A percentile compares a stretch with the other conserved stretches of the same genome.
phyloP scores from a whole-genome alignment of 2,888 invertebrate species.

The Caenorhabditis sp. region DNA sequence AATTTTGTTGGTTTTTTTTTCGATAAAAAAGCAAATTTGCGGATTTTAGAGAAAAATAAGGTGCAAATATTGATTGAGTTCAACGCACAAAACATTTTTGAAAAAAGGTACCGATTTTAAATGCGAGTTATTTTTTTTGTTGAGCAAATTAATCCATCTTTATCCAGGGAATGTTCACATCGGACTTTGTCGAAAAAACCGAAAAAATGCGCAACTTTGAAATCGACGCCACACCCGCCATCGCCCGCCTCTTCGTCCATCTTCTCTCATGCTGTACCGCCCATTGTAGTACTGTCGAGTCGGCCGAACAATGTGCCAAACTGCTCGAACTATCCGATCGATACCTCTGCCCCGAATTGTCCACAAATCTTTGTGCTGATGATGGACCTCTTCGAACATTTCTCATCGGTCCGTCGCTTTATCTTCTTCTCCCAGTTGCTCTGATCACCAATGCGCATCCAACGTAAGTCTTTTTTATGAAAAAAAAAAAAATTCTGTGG shows the following conservation, averaged over 20 bases:
- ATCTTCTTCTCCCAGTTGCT: conserved; percentile 51
- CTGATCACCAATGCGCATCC: conserved; percentile 39
- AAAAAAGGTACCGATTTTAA: neutral
- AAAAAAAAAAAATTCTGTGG: too few species aligned
- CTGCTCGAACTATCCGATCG: conserved; percentile 61
- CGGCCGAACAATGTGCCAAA: conserved; percentile 47
- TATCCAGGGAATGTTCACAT: conserved; percentile 62
- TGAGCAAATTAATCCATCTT: neutral
- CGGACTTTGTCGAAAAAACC: conserved; percentile 56
- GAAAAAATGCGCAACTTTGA: conserved; percentile 47
- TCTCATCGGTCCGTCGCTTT: conserved; percentile 54
- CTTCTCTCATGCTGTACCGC: conserved; percentile 49
- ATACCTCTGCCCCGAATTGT: conserved; percentile 57
- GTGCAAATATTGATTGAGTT: too few species aligned
- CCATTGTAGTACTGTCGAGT: conserved; percentile 29
- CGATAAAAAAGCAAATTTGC: too few species aligned
- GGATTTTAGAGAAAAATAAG: too few species aligned
- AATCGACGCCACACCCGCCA: conserved; percentile 44
- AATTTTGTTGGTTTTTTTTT: too few species aligned
- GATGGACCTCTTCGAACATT: conserved; percentile 50
- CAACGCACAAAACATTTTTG: too few species aligned
- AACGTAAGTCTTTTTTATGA: conserved; percentile 18
- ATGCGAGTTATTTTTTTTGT: neutral
- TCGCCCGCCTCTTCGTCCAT: conserved; percentile 53
- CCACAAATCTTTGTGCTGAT: conserved; percentile 44